Base-by-base conservation (phyloP, 1,140 invertebrate genomes). In the Hirudo medicinalis region DNA sequence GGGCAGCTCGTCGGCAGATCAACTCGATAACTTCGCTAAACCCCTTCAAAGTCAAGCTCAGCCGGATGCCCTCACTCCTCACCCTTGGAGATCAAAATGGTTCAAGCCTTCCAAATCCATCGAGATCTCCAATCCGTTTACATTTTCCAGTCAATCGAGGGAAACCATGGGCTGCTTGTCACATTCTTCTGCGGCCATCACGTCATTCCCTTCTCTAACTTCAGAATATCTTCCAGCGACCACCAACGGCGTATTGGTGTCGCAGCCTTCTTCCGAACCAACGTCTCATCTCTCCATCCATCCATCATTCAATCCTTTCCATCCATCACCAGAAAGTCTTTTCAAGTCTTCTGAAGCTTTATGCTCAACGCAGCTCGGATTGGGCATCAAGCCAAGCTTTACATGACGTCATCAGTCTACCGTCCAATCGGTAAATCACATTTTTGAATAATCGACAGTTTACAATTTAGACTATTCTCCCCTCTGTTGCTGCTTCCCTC, bases 261-360 rank as follows among this genome's bases (percentile, higher is more conserved):
- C 57, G 57, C 29, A 63, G 22, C 57, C 29, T 63, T 63, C 57
- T 25, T 63, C 57, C 22, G 57, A 32, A 22, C 22, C 57, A 13
- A 63, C 57, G 57, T 32, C 57, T 25, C 57, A 63, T 25, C 57
- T 25, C 57, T 63, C 57, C 57, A 63, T 22, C 57, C 57, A 63
- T 32, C 29, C 22, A 13, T 63, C 60, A 63, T 63, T 32, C 22
- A 63, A 27, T 32, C 29, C 60, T 63, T 25, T 63, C 60, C 60
- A 63, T 63, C 60, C 60, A 32, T 32, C 60, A 63, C 29, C 60
- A 27, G 29, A 27, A 25, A 27, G 60, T 63, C 60, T 63, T 32
- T 32, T 63, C 60, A 32, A 49, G 43, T 49, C 43, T 8, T 49
- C 43, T 13, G 43, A 49, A 17, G 43, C 43, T 49, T 49, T 49